Evolutionary conservation across 2,888 invertebrate species (phyloP).

Genomic region (Oxyteleia sp.): DNA sequence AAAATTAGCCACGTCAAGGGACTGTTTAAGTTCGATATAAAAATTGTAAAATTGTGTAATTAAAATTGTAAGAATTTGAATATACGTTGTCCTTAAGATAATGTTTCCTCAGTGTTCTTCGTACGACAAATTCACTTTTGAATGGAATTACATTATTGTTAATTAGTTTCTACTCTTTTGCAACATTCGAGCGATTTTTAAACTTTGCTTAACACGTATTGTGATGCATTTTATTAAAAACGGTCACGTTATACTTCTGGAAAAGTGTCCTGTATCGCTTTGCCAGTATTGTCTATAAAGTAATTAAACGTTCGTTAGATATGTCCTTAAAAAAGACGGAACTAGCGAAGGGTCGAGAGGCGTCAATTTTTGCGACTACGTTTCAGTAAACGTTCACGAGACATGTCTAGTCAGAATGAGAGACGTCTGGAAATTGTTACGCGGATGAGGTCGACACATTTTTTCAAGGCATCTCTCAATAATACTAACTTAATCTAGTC

Average conservation of each 20-base stretch:
- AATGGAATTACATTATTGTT: too few species aligned
- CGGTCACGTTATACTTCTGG: conserved; percentile 31
- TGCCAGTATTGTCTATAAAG: conserved; percentile 46
- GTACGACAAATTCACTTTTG: too few species aligned
- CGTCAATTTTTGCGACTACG: conserved; percentile 12
- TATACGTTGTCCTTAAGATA: too few species aligned
- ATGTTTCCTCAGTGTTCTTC: too few species aligned
- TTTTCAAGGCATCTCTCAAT: conserved; percentile 34
- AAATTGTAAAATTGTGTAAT: too few species aligned
- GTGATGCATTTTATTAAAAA: conserved; percentile 55
- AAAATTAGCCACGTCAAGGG: too few species aligned
- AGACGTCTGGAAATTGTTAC: conserved; percentile 40
- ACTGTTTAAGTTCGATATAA: too few species aligned
- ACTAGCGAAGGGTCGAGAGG: neutral
- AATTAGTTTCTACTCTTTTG: too few species aligned
- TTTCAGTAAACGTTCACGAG: conserved; percentile 47
- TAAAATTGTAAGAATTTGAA: too few species aligned
- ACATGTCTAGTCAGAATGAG: conserved; percentile 68
- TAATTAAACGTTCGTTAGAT: conserved; percentile 4
- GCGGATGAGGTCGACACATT: conserved; percentile 13
- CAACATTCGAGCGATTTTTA: conserved; percentile 50
- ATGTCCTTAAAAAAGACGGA: too few species aligned
- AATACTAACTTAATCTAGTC: conserved; percentile 69
- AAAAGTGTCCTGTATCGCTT: conserved; percentile 52
- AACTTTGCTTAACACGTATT: conserved; percentile 54